Base-by-base conservation (phyloP, 2,797 vertebrate genomes). In the Acipenser transmontanus region DNA sequence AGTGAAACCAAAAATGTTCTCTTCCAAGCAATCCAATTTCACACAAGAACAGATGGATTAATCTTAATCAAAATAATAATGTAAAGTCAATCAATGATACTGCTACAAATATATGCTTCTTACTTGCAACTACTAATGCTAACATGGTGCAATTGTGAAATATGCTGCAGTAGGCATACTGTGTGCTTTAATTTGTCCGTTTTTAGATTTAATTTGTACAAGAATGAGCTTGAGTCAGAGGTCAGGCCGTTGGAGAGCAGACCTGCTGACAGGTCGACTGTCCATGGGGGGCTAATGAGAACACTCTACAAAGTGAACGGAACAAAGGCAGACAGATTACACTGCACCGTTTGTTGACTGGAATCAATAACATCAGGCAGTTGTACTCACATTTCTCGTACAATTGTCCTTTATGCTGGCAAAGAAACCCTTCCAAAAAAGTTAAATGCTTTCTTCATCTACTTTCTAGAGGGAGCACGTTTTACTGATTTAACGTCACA, bases 161-260 rank as follows among this genome's bases (percentile, higher is more conserved):
- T 59, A 65, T 61, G 70, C 66, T 52, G 67, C 66, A 63, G 60
- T 48, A 66, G 78, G 82, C 78, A 79, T 81, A 78, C 82, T 66
- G 72, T 77, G 84, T 80, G 78, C 81, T 83, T 81, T 81, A 83
- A 82, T 88, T 85, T 88, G 89, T 87, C 86, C 84, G 78, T 86
- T 87, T 83, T 81, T 84, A 84, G 87, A 88, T 88, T 91, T 91
- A 87, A 89, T 91, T 91, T 90, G 85, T 86, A 81, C 79, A 87
- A 85, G 86, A 90, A 89, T 84, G 87, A 87, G 85, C 68, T 1
- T 63, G 82, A 88, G 88, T 90, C 86, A 87, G 87, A 84, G 88
- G 86, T 88, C 86, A 88, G 87, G 81, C 84, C 68, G 85, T 87
- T 80, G 81, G 84, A 87, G 84, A 76, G 80, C 83, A 79, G 82